Conservation (phyloP, 2,797 vertebrate species). For the Lemur catta region DNA sequence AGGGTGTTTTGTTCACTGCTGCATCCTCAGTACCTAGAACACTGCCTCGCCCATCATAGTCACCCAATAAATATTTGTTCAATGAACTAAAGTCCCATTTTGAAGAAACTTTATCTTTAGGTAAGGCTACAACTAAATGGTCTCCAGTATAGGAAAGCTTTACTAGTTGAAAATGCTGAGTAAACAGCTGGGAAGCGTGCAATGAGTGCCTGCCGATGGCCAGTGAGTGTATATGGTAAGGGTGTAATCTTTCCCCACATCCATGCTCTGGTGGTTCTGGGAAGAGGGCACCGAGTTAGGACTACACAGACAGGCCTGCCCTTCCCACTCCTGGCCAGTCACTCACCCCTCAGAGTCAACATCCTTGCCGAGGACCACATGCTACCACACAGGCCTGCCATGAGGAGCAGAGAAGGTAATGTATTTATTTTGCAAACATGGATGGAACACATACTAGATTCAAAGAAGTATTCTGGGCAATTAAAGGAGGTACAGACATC, state of each 20-base stretch:
- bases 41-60: no score
- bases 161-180: neutral
- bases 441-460: neutral
- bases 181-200: neutral
- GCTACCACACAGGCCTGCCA: neutral
- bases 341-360: neutral
- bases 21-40: neutral
- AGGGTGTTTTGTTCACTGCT: neutral
- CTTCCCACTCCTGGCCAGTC: neutral
- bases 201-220: neutral
- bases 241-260: rapidly evolving
- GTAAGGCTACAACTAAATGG: neutral
- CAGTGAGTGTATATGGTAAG: no score
- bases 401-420: neutral
- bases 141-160: neutral
- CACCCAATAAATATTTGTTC: neutral
- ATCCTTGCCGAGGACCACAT: neutral
- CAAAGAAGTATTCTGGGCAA: neutral
- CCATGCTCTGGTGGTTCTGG: neutral
- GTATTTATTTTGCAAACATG: neutral
- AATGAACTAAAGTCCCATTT: neutral
- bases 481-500: neutral
- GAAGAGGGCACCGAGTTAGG: neutral
- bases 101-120: neutral
- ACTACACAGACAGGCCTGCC: no score